Evolutionary conservation across 2,113 vertebrate genomes (phyloP).

Genomic region (Hippocampus barbouri): DNA sequence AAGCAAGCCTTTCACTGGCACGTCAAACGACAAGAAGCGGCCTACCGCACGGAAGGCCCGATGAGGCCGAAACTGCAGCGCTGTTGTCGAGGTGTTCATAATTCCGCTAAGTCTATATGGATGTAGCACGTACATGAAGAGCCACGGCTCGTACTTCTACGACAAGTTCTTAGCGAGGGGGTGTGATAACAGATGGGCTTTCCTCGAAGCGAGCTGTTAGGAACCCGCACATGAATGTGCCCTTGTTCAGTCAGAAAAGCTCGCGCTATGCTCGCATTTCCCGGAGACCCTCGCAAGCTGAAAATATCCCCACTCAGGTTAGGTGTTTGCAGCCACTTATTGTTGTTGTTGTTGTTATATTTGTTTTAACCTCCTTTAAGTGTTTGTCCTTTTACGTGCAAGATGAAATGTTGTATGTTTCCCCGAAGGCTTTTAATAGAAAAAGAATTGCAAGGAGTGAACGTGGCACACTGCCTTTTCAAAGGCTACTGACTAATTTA

Average conservation of each 20-base stretch:
- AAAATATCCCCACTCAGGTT: slow-evolving; percentile 40
- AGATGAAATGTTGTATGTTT: neutral
- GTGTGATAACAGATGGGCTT: slow-evolving; percentile 67
- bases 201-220: slow-evolving; percentile 49
- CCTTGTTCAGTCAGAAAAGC: slow-evolving; percentile 68
- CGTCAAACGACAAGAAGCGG: slow-evolving; percentile 26
- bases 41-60: slow-evolving; percentile 20
- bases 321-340: slow-evolving; percentile 34
- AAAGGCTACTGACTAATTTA: no score
- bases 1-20: slow-evolving; percentile 11
- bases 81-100: slow-evolving; percentile 39
- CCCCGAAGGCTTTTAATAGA: no score
- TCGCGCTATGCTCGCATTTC: slow-evolving; percentile 59
- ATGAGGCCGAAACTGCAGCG: slow-evolving; percentile 17
- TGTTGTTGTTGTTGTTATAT: neutral
- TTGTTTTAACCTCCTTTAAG: neutral
- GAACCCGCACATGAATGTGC: slow-evolving; percentile 70
- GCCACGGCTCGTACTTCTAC: slow-evolving; percentile 45
- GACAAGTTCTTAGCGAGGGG: slow-evolving; percentile 55
- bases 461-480: no score
- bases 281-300: slow-evolving; percentile 14
- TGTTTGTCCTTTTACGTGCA: neutral
- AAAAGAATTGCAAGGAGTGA: no score
- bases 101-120: slow-evolving; percentile 62
- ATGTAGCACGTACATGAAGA: slow-evolving; percentile 59